Base-by-base conservation (phyloP, 1,140 invertebrate genomes). In the Venturia canescens region DNA sequence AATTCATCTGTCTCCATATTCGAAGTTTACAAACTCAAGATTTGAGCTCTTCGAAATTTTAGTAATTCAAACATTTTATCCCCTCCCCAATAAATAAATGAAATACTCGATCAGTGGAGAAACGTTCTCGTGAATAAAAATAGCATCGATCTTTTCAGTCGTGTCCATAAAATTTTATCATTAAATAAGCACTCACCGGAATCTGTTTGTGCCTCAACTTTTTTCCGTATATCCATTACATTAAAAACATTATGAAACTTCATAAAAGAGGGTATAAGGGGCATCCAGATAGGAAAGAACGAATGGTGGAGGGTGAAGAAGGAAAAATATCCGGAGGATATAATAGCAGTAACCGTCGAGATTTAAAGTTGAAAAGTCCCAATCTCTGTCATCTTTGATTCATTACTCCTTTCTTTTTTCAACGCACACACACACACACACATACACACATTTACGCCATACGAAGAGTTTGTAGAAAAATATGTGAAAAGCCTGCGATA, bases 261-360 rank as follows among this genome's bases (percentile, higher is more conserved):
- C 27, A 23, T 63, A 23, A 53, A 53, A 63, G 60, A 63, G 23
- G 23, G 21, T 23, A 63, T 63, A 27, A 63, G 4, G 60, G 27
- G 23, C 3, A 63, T 53, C 60, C 0, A 27, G 60, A 63, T 63
- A 63, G 50, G 26, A 13, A 23, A 63, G 60, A 63, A 27, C 3
- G 3, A 27, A 63, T 63, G 60, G 60, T 27, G 60, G 60, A 18
- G 50, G 38, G n/a, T 2, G 9, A 57, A 23, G 3, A 9, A n/a
- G n/a, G 16, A 26, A 63, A 63, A 63, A 63, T 63, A 63, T 63
- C n/a, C 23, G n/a, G 21, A 26, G 60, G 60, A 63, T 63, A 27
- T 63, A 63, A 63, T 27, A 63, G 26, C 60, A 23, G 60, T 63
- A 63, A 63, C 21, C 60, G 21, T 63, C 27, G 60, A 63, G 23